These are phyloP conservation scores for Pollenia griseotomentosa DNA, from an alignment of 2,888 invertebrate species.

Conservation along the genomic window DNA sequence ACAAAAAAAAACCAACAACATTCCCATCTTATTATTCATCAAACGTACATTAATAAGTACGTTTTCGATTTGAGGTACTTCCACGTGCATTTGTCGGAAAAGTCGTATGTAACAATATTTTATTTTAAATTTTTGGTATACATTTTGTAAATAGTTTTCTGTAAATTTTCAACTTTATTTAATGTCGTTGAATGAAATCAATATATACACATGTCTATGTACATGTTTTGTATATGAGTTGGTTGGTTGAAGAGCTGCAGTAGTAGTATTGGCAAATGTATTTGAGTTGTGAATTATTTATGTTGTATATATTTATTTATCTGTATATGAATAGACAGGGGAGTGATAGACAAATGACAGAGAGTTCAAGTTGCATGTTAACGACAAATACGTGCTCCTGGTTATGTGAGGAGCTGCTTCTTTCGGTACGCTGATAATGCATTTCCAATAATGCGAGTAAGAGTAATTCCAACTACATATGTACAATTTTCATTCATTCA, in stretches of 20 bases:
- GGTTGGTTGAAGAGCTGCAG: slow-evolving; percentile 1
- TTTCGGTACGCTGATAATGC: slow-evolving; percentile 10
- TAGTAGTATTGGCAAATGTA: slow-evolving; percentile 11
- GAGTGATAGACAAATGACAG: slow-evolving; percentile 69
- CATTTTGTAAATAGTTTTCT: slow-evolving; percentile 20
- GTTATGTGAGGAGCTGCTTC: slow-evolving; percentile 16
- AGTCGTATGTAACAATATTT: slow-evolving; percentile 22
- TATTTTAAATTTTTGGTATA: slow-evolving; percentile 27
- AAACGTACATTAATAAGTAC: slow-evolving; percentile 39
- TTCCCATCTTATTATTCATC: slow-evolving; percentile 59
- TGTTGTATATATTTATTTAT: slow-evolving; percentile 4
- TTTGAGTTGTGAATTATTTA: slow-evolving; percentile 48
- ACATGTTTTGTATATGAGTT: background rate
- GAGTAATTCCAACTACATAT: slow-evolving; percentile 35
- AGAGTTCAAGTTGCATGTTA: slow-evolving; percentile 69
- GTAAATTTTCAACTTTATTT: slow-evolving; percentile 29
- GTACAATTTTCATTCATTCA: slow-evolving; percentile 40
- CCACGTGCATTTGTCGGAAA: slow-evolving; percentile 48
- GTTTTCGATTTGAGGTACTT: slow-evolving; percentile 53
- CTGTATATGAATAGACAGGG: slow-evolving; percentile 46
- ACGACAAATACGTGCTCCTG: slow-evolving; percentile 65
- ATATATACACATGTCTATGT: background rate
- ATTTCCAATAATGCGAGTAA: slow-evolving; percentile 65
- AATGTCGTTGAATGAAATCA: slow-evolving; percentile 22
- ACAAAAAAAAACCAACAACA: slow-evolving; percentile 22